Evolutionary conservation across 2,797 vertebrate species (phyloP).

Genomic region (Falco concolor): DNA sequence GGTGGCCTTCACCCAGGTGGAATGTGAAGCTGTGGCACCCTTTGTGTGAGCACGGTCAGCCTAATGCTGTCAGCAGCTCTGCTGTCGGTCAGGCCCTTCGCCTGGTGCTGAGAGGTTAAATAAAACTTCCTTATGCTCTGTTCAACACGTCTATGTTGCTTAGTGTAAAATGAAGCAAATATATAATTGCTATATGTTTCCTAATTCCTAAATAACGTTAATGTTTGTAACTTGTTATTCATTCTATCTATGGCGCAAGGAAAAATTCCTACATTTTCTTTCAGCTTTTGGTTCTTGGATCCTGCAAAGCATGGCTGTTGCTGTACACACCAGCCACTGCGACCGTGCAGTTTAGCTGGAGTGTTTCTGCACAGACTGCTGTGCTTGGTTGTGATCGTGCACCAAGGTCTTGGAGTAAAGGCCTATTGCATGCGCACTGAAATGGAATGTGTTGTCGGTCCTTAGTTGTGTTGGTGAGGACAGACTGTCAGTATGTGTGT

Average conservation of each 20-base stretch:
- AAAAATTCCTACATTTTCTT: background rate
- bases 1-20: background rate
- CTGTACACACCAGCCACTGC: fast-evolving
- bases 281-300: background rate
- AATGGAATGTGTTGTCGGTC: background rate
- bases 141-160: background rate
- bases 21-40: background rate
- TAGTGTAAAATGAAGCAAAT: background rate
- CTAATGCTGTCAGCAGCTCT: background rate
- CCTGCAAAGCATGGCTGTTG: background rate
- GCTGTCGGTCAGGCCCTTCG: background rate
- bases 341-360: fast-evolving
- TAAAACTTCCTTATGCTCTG: background rate
- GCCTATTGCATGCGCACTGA: background rate
- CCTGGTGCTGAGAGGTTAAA: background rate
- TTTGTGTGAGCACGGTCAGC: background rate
- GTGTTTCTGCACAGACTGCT: background rate
- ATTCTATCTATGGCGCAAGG: fast-evolving
- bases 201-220: background rate
- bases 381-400: background rate
- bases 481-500: fast-evolving
- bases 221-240: background rate
- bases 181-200: background rate
- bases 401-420: fast-evolving
- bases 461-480: background rate